Base-by-base conservation (phyloP, 2,888 invertebrate genomes). In the Calephelis perditalis region DNA sequence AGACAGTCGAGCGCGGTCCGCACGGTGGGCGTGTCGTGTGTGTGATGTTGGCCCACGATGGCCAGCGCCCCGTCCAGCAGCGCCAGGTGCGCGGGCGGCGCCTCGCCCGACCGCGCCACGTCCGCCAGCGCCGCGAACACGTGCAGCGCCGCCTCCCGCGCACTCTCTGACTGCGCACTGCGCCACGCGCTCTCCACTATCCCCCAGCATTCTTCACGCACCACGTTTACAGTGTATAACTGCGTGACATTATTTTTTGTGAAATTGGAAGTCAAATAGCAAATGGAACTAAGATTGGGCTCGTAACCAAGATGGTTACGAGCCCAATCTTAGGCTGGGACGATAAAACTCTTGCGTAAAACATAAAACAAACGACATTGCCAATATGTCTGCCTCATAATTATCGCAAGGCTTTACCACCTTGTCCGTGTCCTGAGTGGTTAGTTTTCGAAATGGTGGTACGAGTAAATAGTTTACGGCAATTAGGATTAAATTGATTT, bases 221-320 rank as follows among this genome's bases (percentile, higher is more conserved):
- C 85, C 7, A 98, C 94, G 71, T 94, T 94, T 83, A 95, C 96
- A 81, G 97, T 96, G 80, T 97, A 97, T 92, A 96, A 94, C 95
- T 95, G 78, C 8, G 8, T 6, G 26, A 26, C 3, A 26, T 26
- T 26, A 3, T 26, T 26, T 26, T 26, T 26, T 26, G 26, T 3
- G 3, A 26, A 26, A 26, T 26, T 26, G 26, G 26, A 26, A 26
- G 26, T 26, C 26, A 26, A 26, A 26, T 26, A 26, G 26, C 26
- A 26, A 26, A 26, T 26, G 26, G 26, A 26, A 26, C 26, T n/a
- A n/a, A n/a, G n/a, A n/a, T n/a, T n/a, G n/a, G n/a, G n/a, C n/a
- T n/a, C n/a, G n/a, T n/a, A n/a, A n/a, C 26, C 26, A 26, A 26
- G 26, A 26, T 26, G 26, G 26, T 26, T 3, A 26, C 26, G 15